Evolutionary conservation across 2,888 invertebrate species (phyloP).

Genomic region (Pegoplata infirma): DNA sequence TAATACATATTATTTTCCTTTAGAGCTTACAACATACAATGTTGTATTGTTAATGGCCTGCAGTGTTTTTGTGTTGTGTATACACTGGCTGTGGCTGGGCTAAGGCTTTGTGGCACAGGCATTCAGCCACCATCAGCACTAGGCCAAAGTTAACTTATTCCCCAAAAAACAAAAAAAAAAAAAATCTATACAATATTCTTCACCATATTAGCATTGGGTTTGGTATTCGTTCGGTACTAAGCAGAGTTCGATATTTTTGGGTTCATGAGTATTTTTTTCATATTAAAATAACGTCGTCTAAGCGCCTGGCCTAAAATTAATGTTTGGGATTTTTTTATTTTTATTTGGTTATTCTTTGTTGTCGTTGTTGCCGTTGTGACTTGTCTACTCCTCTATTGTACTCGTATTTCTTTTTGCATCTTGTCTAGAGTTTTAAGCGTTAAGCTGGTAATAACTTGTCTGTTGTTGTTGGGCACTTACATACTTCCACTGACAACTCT

Average conservation of each 20-base stretch:
- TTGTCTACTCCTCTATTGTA: conserved; percentile 40
- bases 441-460: conserved; percentile 55
- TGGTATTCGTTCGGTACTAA: conserved; percentile 54
- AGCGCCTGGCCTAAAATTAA: conserved; percentile 59
- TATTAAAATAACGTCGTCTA: conserved; percentile 54
- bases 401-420: conserved; percentile 41
- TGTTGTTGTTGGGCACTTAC: conserved; percentile 21
- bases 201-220: conserved; percentile 59
- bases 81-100: conserved; percentile 19
- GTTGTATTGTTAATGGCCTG: conserved; percentile 54
- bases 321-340: conserved; percentile 57
- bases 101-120: conserved; percentile 36
- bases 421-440: conserved; percentile 31
- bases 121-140: conserved; percentile 32
- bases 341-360: not conserved
- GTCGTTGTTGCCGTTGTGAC: too few relatives aligned
- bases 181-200: conserved; percentile 9
- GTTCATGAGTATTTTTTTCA: conserved; percentile 44
- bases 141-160: conserved; percentile 54
- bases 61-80: conserved; percentile 37
- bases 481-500: conserved; percentile 45
- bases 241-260: too few relatives aligned
- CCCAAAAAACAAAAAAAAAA: too few relatives aligned
- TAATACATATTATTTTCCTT: conserved; percentile 76
- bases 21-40: conserved; percentile 64